Evolutionary conservation across 2,888 invertebrate species (phyloP).

Genomic region (Campoletis raptor): DNA sequence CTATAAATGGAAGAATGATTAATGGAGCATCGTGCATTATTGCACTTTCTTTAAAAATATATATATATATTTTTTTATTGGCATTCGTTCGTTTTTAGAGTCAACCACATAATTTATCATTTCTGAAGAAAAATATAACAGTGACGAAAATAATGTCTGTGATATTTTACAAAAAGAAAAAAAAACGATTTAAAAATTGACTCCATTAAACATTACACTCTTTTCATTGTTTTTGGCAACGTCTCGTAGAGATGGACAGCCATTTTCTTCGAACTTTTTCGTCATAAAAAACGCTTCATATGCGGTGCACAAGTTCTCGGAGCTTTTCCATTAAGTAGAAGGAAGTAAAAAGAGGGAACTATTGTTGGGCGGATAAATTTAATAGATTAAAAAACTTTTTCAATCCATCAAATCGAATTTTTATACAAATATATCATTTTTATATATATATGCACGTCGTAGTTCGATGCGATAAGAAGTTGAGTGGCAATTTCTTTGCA

Average conservation of each 20-base stretch:
- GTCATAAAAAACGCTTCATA: not conserved
- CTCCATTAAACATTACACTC: constrained; percentile 12
- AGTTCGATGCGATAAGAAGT: not conserved
- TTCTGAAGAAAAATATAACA: not conserved
- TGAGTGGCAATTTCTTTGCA: not conserved
- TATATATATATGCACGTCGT: not conserved
- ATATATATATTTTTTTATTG: not conserved
- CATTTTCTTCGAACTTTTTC: not conserved
- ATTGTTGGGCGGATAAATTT: not conserved
- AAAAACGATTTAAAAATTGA: not conserved
- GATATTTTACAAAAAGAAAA: not conserved
- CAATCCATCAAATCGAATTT: constrained; percentile 35
- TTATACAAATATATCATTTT: not conserved
- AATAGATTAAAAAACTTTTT: constrained; percentile 30
- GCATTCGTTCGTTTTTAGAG: not conserved
- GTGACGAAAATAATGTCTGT: not conserved
- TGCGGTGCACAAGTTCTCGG: not conserved
- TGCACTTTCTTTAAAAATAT: not conserved
- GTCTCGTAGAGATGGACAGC: not conserved
- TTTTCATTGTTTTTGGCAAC: not conserved
- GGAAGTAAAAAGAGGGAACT: not conserved
- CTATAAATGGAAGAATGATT: not conserved
- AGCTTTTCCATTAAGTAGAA: not conserved
- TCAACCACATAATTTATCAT: not conserved
- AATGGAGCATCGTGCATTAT: not conserved